Base-by-base conservation (phyloP, 2,113 vertebrate genomes). In the Prunella himalayana region DNA sequence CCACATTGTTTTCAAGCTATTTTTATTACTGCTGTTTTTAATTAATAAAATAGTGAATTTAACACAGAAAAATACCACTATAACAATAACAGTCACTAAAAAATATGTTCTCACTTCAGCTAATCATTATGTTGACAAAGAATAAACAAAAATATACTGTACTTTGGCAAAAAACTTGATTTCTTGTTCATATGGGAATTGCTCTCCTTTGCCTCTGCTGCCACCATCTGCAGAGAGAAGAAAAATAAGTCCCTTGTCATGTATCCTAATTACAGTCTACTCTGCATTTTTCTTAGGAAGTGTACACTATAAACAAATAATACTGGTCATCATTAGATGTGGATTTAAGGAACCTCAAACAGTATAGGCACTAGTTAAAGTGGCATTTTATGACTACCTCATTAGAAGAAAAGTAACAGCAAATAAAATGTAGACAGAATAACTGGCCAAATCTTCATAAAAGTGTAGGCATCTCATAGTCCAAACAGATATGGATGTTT, bases 101-200 rank as follows among this genome's bases (percentile, higher is more conserved):
- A 72, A 76, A 31, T 22, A 39, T 3, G 60, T 79, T 78, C 75
- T 60, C 33, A 76, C 57, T 11, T 57, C 69, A 86, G 54, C 39
- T 63, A 51, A 20, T 75, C 78, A 59, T 9, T 69, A 77, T 0
- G 1, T 35, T 69, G 27, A 78, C 54, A 97, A 82, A 87, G 39
- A 75, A 82, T 57, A 88, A 95, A 45, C 28, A 97, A 95, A 90
- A 73, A 86, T 95, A 97, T 98, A 98, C 97, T 91, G 82, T 98
- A 99, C 99, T 98, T 99, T 99, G 90, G 99, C 99, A 97, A 99
- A 99, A 98, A 99, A 99, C 97, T 99, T 99, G 90, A 99, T 99
- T 96, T 99, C 99, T 97, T 99, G 99, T 54, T 99, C 99, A 41
- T 99, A 98, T 57, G 98, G 98, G 94, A 99, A 98, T 59, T 98